Evolutionary conservation across 2,113 vertebrate species (phyloP).

Genomic region (Cavia aperea): DNA sequence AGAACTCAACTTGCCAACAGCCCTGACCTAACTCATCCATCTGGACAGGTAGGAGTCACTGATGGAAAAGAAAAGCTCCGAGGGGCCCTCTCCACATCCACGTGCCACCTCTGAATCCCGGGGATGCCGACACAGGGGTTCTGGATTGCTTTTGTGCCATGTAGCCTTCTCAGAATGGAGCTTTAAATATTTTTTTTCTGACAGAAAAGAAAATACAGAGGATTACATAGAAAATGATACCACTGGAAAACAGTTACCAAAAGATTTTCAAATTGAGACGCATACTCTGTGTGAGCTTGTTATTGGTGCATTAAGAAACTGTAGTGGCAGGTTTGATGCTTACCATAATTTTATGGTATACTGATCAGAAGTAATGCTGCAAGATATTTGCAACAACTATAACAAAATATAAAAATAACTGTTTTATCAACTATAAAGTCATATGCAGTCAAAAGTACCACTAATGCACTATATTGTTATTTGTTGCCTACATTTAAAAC

Average conservation of each 20-base stretch:
- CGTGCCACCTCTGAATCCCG: neutral
- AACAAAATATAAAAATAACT: neutral
- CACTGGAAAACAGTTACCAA: neutral
- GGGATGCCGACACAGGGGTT: rapidly evolving
- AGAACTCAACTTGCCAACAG: neutral
- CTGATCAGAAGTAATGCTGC: neutral
- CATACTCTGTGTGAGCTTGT: neutral
- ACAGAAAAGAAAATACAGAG: neutral
- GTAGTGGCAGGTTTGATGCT: neutral
- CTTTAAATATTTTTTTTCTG: neutral
- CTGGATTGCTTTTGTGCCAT: neutral
- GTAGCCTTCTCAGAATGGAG: neutral
- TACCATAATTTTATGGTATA: neutral
- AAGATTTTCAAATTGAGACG: neutral
- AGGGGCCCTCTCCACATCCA: rapidly evolving
- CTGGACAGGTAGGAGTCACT: rapidly evolving
- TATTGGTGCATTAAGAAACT: neutral
- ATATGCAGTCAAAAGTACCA: neutral
- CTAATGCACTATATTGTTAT: neutral
- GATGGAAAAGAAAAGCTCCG: neutral
- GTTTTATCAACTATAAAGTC: neutral
- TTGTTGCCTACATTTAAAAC: neutral
- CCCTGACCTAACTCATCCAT: neutral
- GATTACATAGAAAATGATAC: neutral
- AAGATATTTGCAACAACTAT: neutral